Evolutionary conservation across 1,140 invertebrate species (phyloP).

Genomic region (Thaumatotibia leucotreta): DNA sequence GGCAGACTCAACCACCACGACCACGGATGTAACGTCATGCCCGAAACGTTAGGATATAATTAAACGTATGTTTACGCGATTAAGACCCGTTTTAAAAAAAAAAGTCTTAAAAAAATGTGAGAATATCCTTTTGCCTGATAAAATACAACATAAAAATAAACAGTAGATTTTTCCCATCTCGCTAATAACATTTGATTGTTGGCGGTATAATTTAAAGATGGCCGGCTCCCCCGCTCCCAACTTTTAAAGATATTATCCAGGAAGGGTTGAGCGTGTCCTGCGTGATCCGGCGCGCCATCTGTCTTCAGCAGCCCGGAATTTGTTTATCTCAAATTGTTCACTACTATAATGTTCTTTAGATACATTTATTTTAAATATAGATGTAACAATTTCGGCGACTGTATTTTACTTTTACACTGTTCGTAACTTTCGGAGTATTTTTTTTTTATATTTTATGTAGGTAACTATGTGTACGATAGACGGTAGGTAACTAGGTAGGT

Average conservation of each 20-base stretch:
- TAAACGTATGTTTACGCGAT: too few relatives aligned
- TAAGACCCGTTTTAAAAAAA: too few relatives aligned
- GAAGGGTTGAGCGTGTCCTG: slow-evolving; percentile 71
- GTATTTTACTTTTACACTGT: background rate
- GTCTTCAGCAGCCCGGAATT: slow-evolving; percentile 61
- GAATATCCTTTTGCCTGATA: too few relatives aligned
- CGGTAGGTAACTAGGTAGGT: too few relatives aligned
- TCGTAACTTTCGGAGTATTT: too few relatives aligned
- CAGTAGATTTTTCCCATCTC: slow-evolving; percentile 8
- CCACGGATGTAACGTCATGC: too few relatives aligned
- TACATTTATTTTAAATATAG: background rate
- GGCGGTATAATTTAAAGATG: slow-evolving; percentile 60
- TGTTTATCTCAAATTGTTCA: slow-evolving; percentile 38
- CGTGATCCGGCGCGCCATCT: slow-evolving; percentile 65
- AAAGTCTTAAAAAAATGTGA: too few relatives aligned
- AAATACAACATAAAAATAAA: background rate
- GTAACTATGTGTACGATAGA: too few relatives aligned
- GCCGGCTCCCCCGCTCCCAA: slow-evolving; percentile 42
- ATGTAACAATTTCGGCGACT: background rate
- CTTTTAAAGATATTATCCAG: slow-evolving; percentile 74
- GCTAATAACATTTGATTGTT: slow-evolving; percentile 65
- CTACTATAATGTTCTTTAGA: background rate
- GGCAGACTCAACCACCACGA: too few relatives aligned
- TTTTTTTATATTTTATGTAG: too few relatives aligned
- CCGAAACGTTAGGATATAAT: too few relatives aligned